Evolutionary conservation across 2,888 invertebrate genomes (phyloP), one percentile per base, ranked within the genome.

Genomic region (Trichopoda pennipes): DNA sequence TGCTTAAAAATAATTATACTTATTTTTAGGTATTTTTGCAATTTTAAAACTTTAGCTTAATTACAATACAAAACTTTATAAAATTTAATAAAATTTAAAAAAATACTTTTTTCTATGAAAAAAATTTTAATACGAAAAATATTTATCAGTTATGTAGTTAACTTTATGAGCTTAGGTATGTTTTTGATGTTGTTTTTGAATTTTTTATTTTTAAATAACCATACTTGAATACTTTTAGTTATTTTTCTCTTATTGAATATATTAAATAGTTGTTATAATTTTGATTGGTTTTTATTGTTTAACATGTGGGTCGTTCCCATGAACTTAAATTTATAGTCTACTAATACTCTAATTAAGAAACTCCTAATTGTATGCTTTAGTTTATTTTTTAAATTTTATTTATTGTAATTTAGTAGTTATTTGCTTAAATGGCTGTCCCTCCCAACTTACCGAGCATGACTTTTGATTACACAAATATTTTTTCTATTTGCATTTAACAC

Each of bases 271-370:
- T 21, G 32, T 10, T 55, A 63, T 70, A 77, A 70, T 63, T 70
- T 77, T 77, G 70, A 77, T 77, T 77, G 69, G 77, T 70, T 77
- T 70, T 77, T 42, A 32, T 28, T 17, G 9, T 49, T 49, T 49
- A 7, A 17, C 19, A 21, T 55, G 0, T 44, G 49, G 42, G 35
- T 38, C 23, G 38, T 35, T 68, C 38, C 35, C 38, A 21, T 68
- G 12, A 63, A 49, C 44, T 68, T 47, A 53, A 23, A 19, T 32
- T 55, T 47, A 47, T 10, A 7, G n/a, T 9, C 23, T 55, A 28
- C 32, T 19, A 69, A 51, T 69, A 38, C 28, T 70, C 49, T 56
- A 56, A 49, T 56, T 64, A 51, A 56, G 61, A 55, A 35, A 23
- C 73, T 63, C 70, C 56, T 77, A 77, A 70, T 28, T 49, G n/a